These are phyloP conservation scores for Exephanes ischioxanthus DNA, from an alignment of 2,888 invertebrate species.

Conservation along the genomic window DNA sequence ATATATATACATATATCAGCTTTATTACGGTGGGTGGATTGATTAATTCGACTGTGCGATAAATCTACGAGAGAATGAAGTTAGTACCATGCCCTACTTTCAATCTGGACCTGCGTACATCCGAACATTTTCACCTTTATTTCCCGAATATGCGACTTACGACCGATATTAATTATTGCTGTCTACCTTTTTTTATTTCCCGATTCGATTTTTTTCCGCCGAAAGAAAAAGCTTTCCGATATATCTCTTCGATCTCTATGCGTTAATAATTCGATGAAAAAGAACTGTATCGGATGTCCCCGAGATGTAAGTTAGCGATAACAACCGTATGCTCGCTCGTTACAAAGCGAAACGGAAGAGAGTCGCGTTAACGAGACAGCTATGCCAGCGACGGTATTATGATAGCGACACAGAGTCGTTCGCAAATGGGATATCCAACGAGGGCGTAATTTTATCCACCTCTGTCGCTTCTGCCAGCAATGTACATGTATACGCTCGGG, in stretches of 20 bases:
- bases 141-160: background rate
- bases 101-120: background rate
- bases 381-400: constrained; percentile 57
- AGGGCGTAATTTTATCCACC: constrained; percentile 71
- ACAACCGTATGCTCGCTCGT: constrained; percentile 27
- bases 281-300: constrained; percentile 14
- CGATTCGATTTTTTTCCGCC: background rate
- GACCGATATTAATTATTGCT: background rate
- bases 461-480: constrained; percentile 70
- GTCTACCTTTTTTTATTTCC: background rate
- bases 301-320: constrained; percentile 10
- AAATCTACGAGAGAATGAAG: constrained; percentile 21
- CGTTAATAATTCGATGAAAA: constrained; percentile 20
- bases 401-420: constrained; percentile 52
- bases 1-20: constrained; percentile 17
- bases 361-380: constrained; percentile 59
- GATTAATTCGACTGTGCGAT: constrained; percentile 55
- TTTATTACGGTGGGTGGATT: constrained; percentile 53
- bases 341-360: constrained; percentile 53
- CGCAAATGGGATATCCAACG: constrained; percentile 70
- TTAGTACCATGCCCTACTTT: constrained; percentile 21
- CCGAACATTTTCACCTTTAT: background rate
- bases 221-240: background rate
- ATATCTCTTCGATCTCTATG: background rate
- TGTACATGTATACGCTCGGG: constrained; percentile 59